These are phyloP conservation scores for Melanotaenia parkinsoni DNA, from an alignment of 2,797 vertebrate genomes.

Conservation along the genomic window DNA sequence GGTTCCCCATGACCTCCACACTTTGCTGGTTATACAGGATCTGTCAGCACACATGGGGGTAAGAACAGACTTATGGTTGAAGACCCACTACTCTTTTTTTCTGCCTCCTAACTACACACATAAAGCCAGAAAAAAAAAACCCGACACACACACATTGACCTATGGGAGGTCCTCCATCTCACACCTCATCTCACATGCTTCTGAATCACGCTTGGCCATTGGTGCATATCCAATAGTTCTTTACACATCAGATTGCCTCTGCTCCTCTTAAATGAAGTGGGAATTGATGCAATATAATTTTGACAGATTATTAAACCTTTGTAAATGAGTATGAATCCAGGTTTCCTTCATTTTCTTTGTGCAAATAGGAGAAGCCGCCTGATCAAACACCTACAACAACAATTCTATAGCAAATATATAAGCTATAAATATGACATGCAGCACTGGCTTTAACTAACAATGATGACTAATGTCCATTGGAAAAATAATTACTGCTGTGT, in stretches of 20 bases:
- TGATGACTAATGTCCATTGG: not conserved
- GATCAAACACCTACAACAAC: not conserved
- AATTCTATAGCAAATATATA: not conserved
- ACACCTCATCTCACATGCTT: constrained; percentile 36
- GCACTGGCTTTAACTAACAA: constrained; percentile 5
- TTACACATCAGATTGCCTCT: constrained; percentile 56
- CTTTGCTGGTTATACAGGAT: constrained; percentile 94
- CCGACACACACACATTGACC: not conserved
- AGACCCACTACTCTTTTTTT: not conserved
- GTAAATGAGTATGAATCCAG: constrained; percentile 38
- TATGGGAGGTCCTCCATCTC: constrained; percentile 34
- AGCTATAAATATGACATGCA: not conserved
- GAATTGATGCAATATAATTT: constrained; percentile 45
- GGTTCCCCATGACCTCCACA: constrained; percentile 93
- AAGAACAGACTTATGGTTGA: constrained; percentile 16
- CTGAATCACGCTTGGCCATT: constrained; percentile 11
- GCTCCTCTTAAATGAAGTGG: constrained; percentile 37
- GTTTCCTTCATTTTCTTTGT: constrained; percentile 13
- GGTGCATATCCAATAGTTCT: constrained; percentile 33
- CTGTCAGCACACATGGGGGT: constrained; percentile 47
- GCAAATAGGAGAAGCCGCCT: constrained; percentile 16
- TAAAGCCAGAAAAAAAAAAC: not conserved
- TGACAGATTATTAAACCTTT: constrained; percentile 50
- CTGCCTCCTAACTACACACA: constrained; percentile 5
- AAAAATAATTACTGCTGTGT: not conserved